Evolutionary conservation across 2,797 vertebrate species (phyloP), one percentile per base, ranked within the genome.

Genomic region (Poecile montanus): DNA sequence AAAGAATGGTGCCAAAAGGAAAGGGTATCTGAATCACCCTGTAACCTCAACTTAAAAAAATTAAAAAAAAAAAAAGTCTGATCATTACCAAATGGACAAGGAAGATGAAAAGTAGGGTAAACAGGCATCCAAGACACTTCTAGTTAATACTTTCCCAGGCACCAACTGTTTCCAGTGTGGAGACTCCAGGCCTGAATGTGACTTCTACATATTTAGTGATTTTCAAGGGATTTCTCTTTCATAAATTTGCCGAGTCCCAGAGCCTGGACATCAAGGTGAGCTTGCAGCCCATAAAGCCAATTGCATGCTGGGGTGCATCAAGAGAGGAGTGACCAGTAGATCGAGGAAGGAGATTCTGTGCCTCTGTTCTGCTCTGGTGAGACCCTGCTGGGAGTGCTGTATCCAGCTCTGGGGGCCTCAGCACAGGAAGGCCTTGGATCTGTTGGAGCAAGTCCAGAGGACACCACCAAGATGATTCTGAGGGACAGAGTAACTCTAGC

Each of bases 401-500:
- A 56, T 13, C 19, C 71, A 44, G 6, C 22, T 62, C 32, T 56
- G 36, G 22, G 3, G 2, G 44, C 11, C 9, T 68, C 56, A 70
- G 36, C 19, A 70, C 36, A 56, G 32, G 16, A 29, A 44, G 11
- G 8, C 14, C 16, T 36, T 15, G 27, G 23, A 36, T 11, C 19
- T 68, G 7, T 23, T 30, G 34, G 25, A 47, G 6, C 6, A 21
- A 58, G 6, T 15, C n/a, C 0, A 1, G 25, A 80, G 29, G 29
- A 80, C 8, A 15, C 7, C 25, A 53, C 29, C 45, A 73, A 60
- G 25, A 16, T 22, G 8, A 40, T 47, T 54, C 15, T 67, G 53
- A 47, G 20, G 2, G 8, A 40, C 0, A 0, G 25, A 47, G 17
- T 4, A 53, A 15, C 25, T 60, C 20, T 47, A 27, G 4, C 19